A percentile compares a stretch with the other conserved stretches of the same genome.
Evolutionary conservation across 2,113 vertebrate genomes (phyloP).

Genomic region (Prolemur simus): DNA sequence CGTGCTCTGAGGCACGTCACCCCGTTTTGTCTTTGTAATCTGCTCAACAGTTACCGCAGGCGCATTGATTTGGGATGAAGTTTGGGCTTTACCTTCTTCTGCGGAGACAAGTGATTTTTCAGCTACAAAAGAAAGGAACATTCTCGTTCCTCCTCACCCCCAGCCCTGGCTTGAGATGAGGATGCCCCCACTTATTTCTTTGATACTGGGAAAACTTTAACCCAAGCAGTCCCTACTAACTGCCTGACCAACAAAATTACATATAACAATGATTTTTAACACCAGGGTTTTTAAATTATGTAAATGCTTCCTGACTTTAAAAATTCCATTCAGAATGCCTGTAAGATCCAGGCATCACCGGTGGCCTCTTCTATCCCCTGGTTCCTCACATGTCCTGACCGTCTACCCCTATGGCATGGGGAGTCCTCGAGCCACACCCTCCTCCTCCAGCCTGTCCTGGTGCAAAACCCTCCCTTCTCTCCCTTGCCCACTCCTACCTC

Average conservation of each 20-base stretch:
- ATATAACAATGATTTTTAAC: neutral
- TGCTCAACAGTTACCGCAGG: neutral
- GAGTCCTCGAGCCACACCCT: neutral
- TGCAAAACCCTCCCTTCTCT: neutral
- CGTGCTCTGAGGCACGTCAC: neutral
- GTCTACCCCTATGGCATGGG: no score
- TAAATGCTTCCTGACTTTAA: neutral
- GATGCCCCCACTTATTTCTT: neutral
- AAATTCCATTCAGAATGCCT: neutral
- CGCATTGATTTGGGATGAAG: neutral
- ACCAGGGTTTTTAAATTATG: neutral
- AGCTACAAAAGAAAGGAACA: neutral
- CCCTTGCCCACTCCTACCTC: neutral
- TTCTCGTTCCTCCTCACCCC: neutral
- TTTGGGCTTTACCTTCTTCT: neutral
- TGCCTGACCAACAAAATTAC: neutral
- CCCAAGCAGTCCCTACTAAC: neutral
- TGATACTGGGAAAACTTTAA: neutral
- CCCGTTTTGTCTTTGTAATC: neutral
- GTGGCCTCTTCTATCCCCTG: rapidly evolving
- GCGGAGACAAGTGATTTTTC: neutral
- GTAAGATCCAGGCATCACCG: neutral
- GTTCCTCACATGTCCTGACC: neutral
- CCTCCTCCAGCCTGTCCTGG: neutral
- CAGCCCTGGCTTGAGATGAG: neutral